Percentiles rank a stretch among this genome's conserved stretches.
These are phyloP conservation scores for Drosophila orena DNA, from an alignment of 1,140 invertebrate genomes.

Conservation along the genomic window DNA sequence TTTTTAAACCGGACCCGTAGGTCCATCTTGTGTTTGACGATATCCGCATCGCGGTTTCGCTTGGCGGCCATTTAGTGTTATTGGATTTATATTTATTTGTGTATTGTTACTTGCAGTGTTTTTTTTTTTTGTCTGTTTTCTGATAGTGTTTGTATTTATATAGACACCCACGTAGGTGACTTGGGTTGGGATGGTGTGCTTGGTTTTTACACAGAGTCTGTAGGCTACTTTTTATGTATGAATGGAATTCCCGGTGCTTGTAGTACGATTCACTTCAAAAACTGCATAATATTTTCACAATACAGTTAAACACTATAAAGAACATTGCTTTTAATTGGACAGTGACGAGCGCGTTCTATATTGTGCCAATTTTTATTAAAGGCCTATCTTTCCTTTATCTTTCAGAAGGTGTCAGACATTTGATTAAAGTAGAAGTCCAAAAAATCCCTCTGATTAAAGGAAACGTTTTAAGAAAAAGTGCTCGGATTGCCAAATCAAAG, in stretches of 20 bases:
- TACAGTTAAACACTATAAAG: too few relatives aligned
- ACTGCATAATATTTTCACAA: too few relatives aligned
- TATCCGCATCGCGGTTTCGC: conserved; percentile 13
- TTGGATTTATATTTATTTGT: background rate
- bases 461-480: conserved; percentile 8
- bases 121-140: background rate
- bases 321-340: too few relatives aligned
- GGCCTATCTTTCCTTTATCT: background rate
- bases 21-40: conserved; percentile 6
- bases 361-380: background rate
- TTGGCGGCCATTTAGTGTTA: conserved; percentile 9
- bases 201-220: background rate
- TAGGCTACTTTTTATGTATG: background rate
- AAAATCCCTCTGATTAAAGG: conserved; percentile 1
- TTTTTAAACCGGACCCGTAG: conserved; percentile 48
- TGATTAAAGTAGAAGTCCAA: background rate
- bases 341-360: too few relatives aligned
- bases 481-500: conserved; percentile 31
- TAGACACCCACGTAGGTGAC: background rate
- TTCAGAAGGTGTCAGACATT: conserved; percentile 15
- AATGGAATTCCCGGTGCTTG: too few relatives aligned
- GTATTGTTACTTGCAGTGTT: background rate
- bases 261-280: too few relatives aligned
- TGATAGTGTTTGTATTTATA: background rate
- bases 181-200: background rate